Evolutionary conservation across 2,797 vertebrate genomes (phyloP), one percentile per base, ranked within the genome.

Genomic region (Amblyraja radiata): DNA sequence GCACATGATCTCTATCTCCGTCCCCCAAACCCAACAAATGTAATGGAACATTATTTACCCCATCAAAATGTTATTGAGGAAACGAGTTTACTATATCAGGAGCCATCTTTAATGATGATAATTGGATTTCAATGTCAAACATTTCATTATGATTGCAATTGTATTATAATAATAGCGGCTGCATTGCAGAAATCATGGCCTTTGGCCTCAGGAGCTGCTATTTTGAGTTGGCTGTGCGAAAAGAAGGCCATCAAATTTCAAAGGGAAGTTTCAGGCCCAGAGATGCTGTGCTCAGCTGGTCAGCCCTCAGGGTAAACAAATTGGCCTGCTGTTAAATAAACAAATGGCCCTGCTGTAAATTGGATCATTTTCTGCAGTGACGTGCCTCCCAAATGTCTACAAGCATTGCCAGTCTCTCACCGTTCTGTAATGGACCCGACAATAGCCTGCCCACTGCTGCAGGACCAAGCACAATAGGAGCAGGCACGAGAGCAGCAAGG

Each of bases 21-120:
- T 73, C 63, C n/a, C 25, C 81, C 6, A 6, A n/a, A 1, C n/a
- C 84, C 63, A 16, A 88, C 8, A n/a, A 16, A 36, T 32, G 16
- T 65, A 88, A 68, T 88, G n/a, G 68, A 68, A 88, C 61, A 88
- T 88, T 36, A 88, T 88, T 88, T 88, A 36, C 84, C 61, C 84
- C n/a, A 68, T 88, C 84, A 88, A 68, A 88, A 88, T 88, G 32
- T 14, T 63, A 88, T 68, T 21, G 25, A 61, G 58, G 68, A 63
- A 88, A 88, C 7, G 18, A 18, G 32, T 88, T 88, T 88, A 7
- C 63, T 88, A 23, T 32, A 88, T 36, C 84, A 65, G 63, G n/a
- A 88, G 16, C 84, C 61, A 68, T 68, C 84, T 68, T 88, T 88
- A 68, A 88, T 68, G 84, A 32, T 68, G 21, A 36, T 65, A 88